These are phyloP conservation scores for Hybognathus amarus DNA, from an alignment of 2,797 vertebrate genomes.

Conservation along the genomic window DNA sequence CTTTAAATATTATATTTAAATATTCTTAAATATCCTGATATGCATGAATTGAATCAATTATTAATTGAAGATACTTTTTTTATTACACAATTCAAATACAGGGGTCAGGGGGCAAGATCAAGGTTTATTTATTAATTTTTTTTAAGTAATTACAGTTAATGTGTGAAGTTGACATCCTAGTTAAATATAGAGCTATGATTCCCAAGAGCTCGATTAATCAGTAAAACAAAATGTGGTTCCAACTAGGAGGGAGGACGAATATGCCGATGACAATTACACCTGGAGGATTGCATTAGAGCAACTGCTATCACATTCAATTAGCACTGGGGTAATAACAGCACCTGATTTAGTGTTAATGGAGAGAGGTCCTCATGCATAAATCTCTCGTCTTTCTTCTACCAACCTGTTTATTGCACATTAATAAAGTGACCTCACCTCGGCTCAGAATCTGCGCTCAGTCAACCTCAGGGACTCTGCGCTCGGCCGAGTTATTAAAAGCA, in stretches of 20 bases:
- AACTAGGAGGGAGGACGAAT: conserved; percentile 39
- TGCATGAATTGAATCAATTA: not conserved
- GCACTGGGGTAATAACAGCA: conserved; percentile 66
- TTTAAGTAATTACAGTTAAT: conserved; percentile 18
- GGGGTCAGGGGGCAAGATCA: not conserved
- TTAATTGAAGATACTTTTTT: not conserved
- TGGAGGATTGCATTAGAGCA: conserved; percentile 71
- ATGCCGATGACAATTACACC: conserved; percentile 74
- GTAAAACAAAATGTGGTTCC: conserved; percentile 55
- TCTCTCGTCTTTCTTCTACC: conserved; percentile 59
- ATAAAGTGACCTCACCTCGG: conserved; percentile 56
- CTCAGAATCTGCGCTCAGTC: conserved; percentile 11
- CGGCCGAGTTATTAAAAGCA: conserved; percentile 50
- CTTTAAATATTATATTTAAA: not conserved
- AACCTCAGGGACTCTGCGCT: conserved; percentile 11
- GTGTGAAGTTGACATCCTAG: conserved; percentile 2
- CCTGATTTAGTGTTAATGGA: conserved; percentile 79
- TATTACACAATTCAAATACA: not conserved
- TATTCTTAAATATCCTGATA: not conserved
- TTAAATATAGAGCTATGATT: conserved; percentile 51
- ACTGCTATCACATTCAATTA: conserved; percentile 77
- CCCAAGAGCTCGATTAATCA: conserved; percentile 59
- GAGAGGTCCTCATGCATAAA: conserved; percentile 66
- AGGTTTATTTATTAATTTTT: not conserved
- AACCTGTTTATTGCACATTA: conserved; percentile 74